These are phyloP conservation scores for Cuculus canorus DNA, from an alignment of 2,797 vertebrate species.

Conservation along the genomic window DNA sequence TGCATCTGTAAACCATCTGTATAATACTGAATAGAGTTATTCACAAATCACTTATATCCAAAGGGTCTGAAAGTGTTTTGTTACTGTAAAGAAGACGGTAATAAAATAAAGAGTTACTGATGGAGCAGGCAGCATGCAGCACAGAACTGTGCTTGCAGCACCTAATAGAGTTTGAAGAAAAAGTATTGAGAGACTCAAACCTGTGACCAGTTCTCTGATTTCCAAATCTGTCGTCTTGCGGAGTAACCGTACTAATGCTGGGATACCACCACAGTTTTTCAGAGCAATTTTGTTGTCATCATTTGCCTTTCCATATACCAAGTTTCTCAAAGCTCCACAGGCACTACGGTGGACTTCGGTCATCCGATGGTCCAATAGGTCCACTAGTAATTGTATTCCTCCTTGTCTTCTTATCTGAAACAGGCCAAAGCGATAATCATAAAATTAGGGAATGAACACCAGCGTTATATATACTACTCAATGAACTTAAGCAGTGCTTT, in stretches of 20 bases:
- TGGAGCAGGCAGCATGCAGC: not conserved
- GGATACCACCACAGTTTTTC: slow-evolving; percentile 97
- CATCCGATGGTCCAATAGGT: slow-evolving; percentile 97
- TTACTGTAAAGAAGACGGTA: not conserved
- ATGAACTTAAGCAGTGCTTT: not conserved
- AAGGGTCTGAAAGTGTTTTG: not conserved
- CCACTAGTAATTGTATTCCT: slow-evolving; percentile 94
- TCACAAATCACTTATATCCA: not conserved
- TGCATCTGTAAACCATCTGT: not conserved
- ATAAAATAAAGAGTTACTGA: not conserved
- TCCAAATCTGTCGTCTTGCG: slow-evolving; percentile 95
- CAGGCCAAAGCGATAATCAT: slow-evolving; percentile 1
- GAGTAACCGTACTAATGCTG: slow-evolving; percentile 93
- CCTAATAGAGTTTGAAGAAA: not conserved
- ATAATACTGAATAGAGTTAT: not conserved
- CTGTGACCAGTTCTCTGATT: slow-evolving; percentile 97
- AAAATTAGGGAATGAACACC: not conserved
- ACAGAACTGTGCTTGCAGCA: not conserved
- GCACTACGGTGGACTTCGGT: slow-evolving; percentile 97
- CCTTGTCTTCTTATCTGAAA: slow-evolving; percentile 96
- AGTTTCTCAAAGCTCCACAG: slow-evolving; percentile 94
- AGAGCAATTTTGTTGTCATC: slow-evolving; percentile 98
- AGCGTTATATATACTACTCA: not conserved
- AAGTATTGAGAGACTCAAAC: slow-evolving; percentile 74
- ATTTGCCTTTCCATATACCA: slow-evolving; percentile 97